Conservation (phyloP, 2,888 invertebrate genomes). For the Cheilosia variabilis region DNA sequence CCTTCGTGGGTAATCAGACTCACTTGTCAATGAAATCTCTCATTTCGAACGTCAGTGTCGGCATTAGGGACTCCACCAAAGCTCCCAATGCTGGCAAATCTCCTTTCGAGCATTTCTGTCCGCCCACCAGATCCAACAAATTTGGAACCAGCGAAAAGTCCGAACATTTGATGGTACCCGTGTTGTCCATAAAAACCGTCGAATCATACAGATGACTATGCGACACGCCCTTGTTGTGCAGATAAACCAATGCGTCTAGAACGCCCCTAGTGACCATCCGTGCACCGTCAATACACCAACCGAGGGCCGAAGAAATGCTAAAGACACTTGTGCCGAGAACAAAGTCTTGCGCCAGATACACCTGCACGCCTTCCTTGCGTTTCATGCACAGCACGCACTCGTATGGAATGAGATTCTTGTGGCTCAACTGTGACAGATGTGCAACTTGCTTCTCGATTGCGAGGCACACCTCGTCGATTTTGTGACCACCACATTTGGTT, state of each 20-base stretch:
- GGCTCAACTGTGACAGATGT: constrained; percentile 88
- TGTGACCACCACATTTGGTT: constrained; percentile 81
- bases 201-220: constrained; percentile 92
- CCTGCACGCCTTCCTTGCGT: constrained; percentile 86
- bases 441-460: constrained; percentile 91
- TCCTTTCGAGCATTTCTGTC: constrained; percentile 80
- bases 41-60: constrained; percentile 82
- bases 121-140: constrained; percentile 81
- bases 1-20: neutral
- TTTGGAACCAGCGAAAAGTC: constrained; percentile 82
- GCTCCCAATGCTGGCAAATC: constrained; percentile 83
- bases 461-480: constrained; percentile 81
- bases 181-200: constrained; percentile 89
- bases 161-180: constrained; percentile 84
- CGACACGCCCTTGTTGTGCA: constrained; percentile 92
- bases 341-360: constrained; percentile 89
- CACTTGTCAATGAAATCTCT: constrained; percentile 83
- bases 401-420: constrained; percentile 90
- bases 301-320: constrained; percentile 81
- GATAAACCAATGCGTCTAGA: constrained; percentile 89
- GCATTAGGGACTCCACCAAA: constrained; percentile 81
- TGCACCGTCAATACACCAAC: constrained; percentile 84
- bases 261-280: constrained; percentile 87
- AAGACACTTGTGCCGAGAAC: constrained; percentile 84
- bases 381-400: constrained; percentile 88